These are phyloP conservation scores for Phodopus roborovskii DNA, from an alignment of 2,113 vertebrate genomes.

Conservation along the genomic window DNA sequence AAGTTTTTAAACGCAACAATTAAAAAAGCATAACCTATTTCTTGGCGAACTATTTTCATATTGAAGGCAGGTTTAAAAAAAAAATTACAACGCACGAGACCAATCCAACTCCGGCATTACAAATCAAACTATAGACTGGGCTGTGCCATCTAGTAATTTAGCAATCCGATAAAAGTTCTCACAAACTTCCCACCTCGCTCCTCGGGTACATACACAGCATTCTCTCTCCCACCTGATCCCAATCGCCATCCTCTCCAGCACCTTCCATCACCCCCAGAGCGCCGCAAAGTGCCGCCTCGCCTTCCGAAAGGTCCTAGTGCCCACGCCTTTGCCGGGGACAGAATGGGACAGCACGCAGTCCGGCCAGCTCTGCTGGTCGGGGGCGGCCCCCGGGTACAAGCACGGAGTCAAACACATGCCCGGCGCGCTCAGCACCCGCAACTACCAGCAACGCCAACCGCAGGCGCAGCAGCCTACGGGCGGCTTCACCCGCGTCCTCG, in stretches of 20 bases:
- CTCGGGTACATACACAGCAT: not conserved
- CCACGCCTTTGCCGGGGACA: not conserved
- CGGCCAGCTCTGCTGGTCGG: not conserved
- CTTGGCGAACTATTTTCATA: not conserved
- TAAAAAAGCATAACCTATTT: not conserved
- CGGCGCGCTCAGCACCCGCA: not conserved
- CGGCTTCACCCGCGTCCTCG: no score
- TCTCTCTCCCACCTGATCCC: not conserved
- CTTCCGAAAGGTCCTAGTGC: no score
- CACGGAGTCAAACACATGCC: not conserved
- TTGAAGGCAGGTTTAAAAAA: not conserved
- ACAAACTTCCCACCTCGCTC: not conserved
- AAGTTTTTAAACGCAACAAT: not conserved
- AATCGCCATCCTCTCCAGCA: no score
- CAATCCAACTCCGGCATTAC: not conserved
- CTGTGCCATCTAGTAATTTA: not conserved
- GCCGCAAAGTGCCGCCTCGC: not conserved
- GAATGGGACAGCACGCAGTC: no score
- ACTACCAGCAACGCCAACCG: accelerated
- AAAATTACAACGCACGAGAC: not conserved
- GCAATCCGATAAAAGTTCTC: not conserved
- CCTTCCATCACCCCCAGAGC: not conserved
- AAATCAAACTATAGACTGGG: not conserved
- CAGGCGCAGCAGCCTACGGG: no score
- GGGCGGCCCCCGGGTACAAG: not conserved